Evolutionary conservation across 2,797 vertebrate species (phyloP), one percentile per base, ranked within the genome.

Genomic region (Parotocinclus haroldoi): DNA sequence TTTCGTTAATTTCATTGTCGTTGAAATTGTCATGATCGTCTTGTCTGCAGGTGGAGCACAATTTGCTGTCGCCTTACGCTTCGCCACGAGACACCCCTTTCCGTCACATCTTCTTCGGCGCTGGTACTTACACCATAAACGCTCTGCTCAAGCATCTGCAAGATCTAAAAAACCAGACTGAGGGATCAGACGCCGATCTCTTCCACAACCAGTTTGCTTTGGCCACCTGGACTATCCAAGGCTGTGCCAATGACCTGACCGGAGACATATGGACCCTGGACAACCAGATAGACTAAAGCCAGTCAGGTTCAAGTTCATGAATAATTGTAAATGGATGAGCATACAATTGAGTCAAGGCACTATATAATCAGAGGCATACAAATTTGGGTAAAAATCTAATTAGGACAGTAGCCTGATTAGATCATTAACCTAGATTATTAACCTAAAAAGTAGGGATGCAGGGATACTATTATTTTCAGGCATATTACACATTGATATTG

Each of bases 171-270:
- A 7, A 1, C 11, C 69, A 76, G 7, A 55, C 9, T 0, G 0
- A 3, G 10, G 72, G 73, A 0, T 73, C 82, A 1, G 79, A 95
- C 3, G 54, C 80, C 60, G 63, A 85, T 0, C 0, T 86, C 45
- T 82, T 97, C 61, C 91, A 62, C 78, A 90, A 86, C 77, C 89
- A 94, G 81, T 85, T 99, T 76, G 96, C 95, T 7, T 79, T 95
- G 46, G 85, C 80, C 0, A 96, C 95, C 67, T 98, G 95, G 95
- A 96, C 80, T 78, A 84, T 99, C 79, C 92, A 98, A 81, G 90
- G 89, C 7, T 91, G 90, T 19, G 94, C 95, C 61, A 92, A 94
- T 75, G 89, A 89, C 72, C 86, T 99, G 68, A 76, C 63, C 13
- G 92, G 89, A 0, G 78, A 96, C 72, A 78, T 99, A 66, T 96